Percentiles rank a stretch among this genome's conserved stretches.
Evolutionary conservation across 2,888 invertebrate species (phyloP).

Genomic region (Dusona sp.): DNA sequence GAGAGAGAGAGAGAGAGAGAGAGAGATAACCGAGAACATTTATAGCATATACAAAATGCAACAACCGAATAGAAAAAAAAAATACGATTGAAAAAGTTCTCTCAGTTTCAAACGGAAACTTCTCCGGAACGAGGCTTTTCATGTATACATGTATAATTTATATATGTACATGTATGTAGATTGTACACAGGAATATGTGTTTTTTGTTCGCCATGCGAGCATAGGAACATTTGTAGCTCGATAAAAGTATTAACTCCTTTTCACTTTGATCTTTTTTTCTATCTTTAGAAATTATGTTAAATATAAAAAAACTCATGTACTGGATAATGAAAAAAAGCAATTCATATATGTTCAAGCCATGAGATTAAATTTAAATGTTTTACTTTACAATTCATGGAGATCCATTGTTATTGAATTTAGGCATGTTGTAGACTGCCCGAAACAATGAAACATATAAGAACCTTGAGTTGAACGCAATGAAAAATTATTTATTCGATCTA

Average conservation of each 20-base stretch:
- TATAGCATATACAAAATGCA: constrained; percentile 27
- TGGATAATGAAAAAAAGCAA: neutral
- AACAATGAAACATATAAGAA: neutral
- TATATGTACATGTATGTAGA: neutral
- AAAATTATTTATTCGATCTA: constrained; percentile 12
- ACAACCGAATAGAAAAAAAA: constrained; percentile 7
- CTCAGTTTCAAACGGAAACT: constrained; percentile 8
- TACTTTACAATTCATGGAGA: neutral
- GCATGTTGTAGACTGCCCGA: constrained; percentile 17
- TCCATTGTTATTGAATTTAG: neutral
- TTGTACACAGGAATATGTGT: neutral
- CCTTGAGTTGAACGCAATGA: neutral
- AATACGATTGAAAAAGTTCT: constrained; percentile 34
- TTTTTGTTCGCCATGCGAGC: neutral
- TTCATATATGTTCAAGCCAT: neutral
- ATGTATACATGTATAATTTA: neutral
- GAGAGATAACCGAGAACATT: constrained; percentile 14
- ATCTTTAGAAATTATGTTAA: neutral
- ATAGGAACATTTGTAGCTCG: constrained; percentile 9
- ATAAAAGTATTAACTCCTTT: neutral
- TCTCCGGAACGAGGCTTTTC: neutral
- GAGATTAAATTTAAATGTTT: neutral
- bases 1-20: no score
- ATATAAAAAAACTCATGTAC: neutral
- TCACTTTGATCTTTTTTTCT: neutral